Evolutionary conservation across 2,797 vertebrate genomes (phyloP), one percentile per base, ranked within the genome.

Genomic region (Dryobates pubescens): DNA sequence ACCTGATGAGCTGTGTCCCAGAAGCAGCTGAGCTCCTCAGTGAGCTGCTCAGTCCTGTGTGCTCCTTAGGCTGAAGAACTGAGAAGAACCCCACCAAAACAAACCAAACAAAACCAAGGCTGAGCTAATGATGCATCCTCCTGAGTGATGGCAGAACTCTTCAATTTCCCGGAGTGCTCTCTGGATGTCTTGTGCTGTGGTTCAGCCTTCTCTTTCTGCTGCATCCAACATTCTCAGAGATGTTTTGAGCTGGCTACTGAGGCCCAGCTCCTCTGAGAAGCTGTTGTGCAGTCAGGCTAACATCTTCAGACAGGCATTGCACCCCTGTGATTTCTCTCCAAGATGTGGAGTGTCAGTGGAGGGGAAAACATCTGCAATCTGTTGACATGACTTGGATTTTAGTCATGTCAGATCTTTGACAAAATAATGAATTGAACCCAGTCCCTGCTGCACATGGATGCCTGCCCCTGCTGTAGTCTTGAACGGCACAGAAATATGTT

Each of bases 341-440:
- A 88, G 90, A 89, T 64, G 65, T 88, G 88, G 81, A 22, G 61
- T 93, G 90, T 92, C 84, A 73, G 89, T 69, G 29, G 81, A 90
- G 81, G 86, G 85, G 86, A 90, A 82, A 94, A 93, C 93, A 90
- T 83, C 93, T 96, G 92, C 77, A 36, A 8, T 38, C 73, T 82
- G 76, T 29, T 83, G 93, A 83, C 91, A 94, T 3, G 74, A 67
- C 67, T 93, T 49, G 80, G 91, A 68, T 82, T 94, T 78, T 73
- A 81, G 73, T 49, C 51, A 13, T 86, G 91, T 94, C 90, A 86
- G 70, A 72, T 73, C 94, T 82, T 71, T 75, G 90, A 95, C 83
- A 86, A 61, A 78, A 38, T 38, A 86, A 88, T 84, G 87, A 94
- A 86, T 53, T 0, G 53, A 86, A 82, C 70, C 82, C 70, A n/a